Conservation (phyloP, 2,113 vertebrate species). For the Ammospiza nelsoni region DNA sequence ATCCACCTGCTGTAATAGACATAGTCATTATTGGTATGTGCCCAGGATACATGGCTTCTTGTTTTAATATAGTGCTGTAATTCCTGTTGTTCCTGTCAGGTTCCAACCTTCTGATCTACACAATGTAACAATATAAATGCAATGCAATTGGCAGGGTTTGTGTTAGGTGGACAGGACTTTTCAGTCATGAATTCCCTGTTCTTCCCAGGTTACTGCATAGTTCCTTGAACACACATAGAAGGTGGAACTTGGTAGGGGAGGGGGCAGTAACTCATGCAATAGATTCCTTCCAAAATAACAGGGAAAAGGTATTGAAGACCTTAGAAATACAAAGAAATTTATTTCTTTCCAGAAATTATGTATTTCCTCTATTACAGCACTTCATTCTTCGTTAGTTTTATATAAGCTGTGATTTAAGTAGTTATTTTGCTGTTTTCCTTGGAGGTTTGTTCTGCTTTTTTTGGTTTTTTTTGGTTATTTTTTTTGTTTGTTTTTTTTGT, state of each 20-base stretch:
- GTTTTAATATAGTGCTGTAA: background rate
- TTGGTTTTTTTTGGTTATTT: background rate
- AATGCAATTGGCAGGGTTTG: background rate
- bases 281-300: background rate
- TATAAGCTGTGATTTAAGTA: background rate
- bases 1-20: background rate
- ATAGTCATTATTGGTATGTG: background rate
- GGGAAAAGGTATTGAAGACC: background rate
- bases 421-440: background rate
- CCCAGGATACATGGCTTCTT: background rate
- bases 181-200: background rate
- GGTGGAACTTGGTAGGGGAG: background rate
- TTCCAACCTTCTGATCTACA: background rate
- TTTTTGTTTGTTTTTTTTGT: fast-evolving
- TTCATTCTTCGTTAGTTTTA: background rate
- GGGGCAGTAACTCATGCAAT: background rate
- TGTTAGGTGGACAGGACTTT: background rate
- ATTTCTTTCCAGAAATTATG: background rate
- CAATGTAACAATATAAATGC: too few species aligned
- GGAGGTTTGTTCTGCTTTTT: too few species aligned
- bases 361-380: background rate
- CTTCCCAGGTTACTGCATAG: background rate
- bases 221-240: background rate
- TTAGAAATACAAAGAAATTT: background rate
- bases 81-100: background rate